Evolutionary conservation across 2,888 invertebrate species (phyloP).

Genomic region (Therioaphis trifolii): DNA sequence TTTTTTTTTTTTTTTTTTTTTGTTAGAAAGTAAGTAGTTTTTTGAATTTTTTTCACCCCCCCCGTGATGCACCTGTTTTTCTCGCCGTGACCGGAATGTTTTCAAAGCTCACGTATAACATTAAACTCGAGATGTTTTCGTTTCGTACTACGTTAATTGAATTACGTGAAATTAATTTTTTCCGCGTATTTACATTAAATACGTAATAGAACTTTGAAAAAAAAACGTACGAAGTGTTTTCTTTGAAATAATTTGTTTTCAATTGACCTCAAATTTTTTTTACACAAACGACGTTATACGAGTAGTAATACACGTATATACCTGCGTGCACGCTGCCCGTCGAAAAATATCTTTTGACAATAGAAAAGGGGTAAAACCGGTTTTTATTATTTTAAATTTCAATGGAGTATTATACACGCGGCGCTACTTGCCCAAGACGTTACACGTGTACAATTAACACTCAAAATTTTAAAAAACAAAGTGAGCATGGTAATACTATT

Average conservation of each 20-base stretch:
- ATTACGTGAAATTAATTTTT: background rate
- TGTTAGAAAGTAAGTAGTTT: background rate
- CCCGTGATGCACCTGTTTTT: no score
- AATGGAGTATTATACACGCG: background rate
- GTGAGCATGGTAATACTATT: no score
- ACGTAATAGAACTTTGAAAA: background rate
- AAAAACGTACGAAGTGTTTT: background rate
- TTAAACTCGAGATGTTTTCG: no score
- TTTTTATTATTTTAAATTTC: constrained; percentile 35
- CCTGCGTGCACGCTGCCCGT: no score
- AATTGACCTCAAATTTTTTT: background rate
- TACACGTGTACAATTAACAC: no score
- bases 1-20: background rate
- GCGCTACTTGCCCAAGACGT: background rate
- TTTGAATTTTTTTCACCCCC: background rate
- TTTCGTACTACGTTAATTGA: no score
- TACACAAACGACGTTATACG: no score
- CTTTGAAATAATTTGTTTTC: background rate
- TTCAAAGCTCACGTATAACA: no score
- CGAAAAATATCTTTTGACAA: constrained; percentile 8
- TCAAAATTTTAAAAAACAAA: no score
- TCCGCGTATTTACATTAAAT: background rate
- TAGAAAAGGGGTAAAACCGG: constrained; percentile 32
- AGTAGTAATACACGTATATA: no score
- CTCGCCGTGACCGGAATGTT: no score